Evolutionary conservation across 1,140 invertebrate genomes (phyloP).

Genomic region (Cyphomyrmex costatus): DNA sequence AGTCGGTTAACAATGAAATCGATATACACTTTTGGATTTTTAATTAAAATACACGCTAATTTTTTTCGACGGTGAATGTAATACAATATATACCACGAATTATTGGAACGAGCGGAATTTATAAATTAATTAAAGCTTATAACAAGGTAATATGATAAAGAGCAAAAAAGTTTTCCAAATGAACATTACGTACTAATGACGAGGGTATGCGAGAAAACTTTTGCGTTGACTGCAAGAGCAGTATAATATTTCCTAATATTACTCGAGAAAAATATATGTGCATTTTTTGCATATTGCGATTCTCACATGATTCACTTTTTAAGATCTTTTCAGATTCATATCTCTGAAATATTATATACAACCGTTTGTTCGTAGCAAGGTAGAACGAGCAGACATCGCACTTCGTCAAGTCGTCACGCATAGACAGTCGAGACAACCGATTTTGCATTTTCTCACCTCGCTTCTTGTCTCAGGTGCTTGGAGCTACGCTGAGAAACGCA

Average conservation of each 20-base stretch:
- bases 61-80: constrained; percentile 12
- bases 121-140: constrained; percentile 38
- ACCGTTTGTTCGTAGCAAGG: neutral
- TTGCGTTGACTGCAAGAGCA: neutral
- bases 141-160: constrained; percentile 10
- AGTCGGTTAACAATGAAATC: constrained; percentile 18
- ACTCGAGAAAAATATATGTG: neutral
- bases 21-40: constrained; percentile 12
- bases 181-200: neutral
- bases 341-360: constrained; percentile 1
- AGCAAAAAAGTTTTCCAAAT: neutral
- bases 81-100: constrained; percentile 1
- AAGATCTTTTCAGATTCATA: neutral
- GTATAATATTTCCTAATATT: neutral
- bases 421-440: constrained; percentile 30
- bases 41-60: constrained; percentile 65
- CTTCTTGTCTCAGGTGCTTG: constrained; percentile 63
- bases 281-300: neutral
- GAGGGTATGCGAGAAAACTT: neutral
- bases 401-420: constrained; percentile 28
- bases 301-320: neutral
- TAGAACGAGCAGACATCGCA: constrained; percentile 25
- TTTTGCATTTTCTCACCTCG: constrained; percentile 48
- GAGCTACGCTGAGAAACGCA: constrained; percentile 44
- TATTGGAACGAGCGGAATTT: constrained; percentile 31